Evolutionary conservation across 1,140 invertebrate species (phyloP), one percentile per base, ranked within the genome.

Genomic region (Saccostrea echinata): DNA sequence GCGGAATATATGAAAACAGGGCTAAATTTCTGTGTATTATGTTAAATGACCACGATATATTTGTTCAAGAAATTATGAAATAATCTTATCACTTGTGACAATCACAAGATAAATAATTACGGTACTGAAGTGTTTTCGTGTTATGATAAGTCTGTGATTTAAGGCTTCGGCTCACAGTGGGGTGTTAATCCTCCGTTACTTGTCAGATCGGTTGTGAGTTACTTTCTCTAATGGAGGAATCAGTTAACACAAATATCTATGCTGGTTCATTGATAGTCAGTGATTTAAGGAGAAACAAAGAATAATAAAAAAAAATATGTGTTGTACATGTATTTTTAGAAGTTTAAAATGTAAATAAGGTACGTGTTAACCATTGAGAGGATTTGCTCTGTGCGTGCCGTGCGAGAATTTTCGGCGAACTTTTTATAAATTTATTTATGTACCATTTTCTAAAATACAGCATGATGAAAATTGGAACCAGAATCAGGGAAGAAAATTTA

Each of bases 61-160:
- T 83, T 83, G 51, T 52, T 51, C 51, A 83, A 51, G 81, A 83
- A 83, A 83, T 83, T 52, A 83, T 83, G 81, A 83, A 83, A 83
- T 51, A 53, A 51, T 51, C 81, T 83, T 83, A 83, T 83, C 81
- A 52, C 81, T 27, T 52, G 21, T 18, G 3, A 83, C 81, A 53
- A 83, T 83, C 81, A n/a, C 35, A 21, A 51, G 81, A 83, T 83
- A 83, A 83, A 83, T 83, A 83, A 83, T 52, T 83, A 30, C 6
- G 81, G 51, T 27, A 52, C 51, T 83, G 81, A 83, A 83, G 81
- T 83, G 81, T 83, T 83, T 83, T 83, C 33, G 35, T 83, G 81
- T 83, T 83, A 52, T 24, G 81, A 83, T 83, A 83, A 83, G 21
- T 83, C 81, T 51, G 35, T 83, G 35, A 51, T 53, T 83, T 80